These are phyloP conservation scores for Bufotes viridis DNA, from an alignment of 2,797 vertebrate genomes.

Conservation along the genomic window DNA sequence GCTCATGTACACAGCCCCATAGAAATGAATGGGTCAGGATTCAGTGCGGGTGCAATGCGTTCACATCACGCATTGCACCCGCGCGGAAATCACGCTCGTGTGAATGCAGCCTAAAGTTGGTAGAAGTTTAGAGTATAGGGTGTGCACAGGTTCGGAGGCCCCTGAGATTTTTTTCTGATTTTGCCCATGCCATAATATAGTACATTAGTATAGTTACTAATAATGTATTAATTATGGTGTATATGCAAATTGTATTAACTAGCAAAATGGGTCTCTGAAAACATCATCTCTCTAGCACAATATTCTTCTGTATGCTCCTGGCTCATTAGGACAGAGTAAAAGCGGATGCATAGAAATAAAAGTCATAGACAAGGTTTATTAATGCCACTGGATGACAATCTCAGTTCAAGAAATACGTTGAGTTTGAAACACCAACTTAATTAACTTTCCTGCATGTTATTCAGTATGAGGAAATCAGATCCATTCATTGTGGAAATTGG, in stretches of 20 bases:
- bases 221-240: no score
- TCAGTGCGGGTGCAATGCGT: no score
- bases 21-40: no score
- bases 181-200: no score
- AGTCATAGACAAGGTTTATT: background rate
- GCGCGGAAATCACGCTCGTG: no score
- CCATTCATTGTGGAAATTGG: constrained; percentile 6
- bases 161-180: no score
- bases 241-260: background rate
- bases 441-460: background rate
- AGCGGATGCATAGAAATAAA: background rate
- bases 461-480: background rate
- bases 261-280: background rate
- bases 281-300: background rate
- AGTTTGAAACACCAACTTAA: background rate
- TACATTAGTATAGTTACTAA: no score
- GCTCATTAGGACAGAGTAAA: background rate
- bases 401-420: background rate
- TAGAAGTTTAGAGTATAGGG: no score
- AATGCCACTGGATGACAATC: background rate
- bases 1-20: no score
- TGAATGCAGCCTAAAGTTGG: no score
- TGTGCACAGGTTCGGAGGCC: no score
- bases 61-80: no score
- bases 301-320: background rate